Evolutionary conservation across 1,140 invertebrate genomes (phyloP), one percentile per base, ranked within the genome.

Genomic region (Pararge aegeria): DNA sequence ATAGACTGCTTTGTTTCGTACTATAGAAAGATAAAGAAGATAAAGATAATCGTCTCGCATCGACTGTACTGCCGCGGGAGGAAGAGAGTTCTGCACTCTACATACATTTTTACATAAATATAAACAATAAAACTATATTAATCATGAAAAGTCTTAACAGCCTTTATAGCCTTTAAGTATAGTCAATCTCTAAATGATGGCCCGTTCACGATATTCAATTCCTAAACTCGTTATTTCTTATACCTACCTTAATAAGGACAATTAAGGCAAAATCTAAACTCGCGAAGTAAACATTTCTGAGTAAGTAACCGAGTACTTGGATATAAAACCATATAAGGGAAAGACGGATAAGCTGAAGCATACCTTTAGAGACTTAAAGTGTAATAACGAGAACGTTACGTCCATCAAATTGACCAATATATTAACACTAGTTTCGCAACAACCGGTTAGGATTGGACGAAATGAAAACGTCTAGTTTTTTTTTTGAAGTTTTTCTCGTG

Each of bases 351-450:
- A 20, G 20, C 19, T 49, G 24, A 21, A 9, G 18, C 44, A 5
- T 46, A 21, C 44, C 44, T 6, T 46, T 12, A 46, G 12, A 46
- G 38, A 7, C 13, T 42, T 42, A 16, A 7, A 42, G 16, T n/a
- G 19, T 21, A 46, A 21, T 46, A 42, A 42, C 38, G 4, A 29
- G 21, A 49, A 49, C 29, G 27, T 52, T 37, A 19, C 15, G 29
- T 34, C n/a, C 15, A 37, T 52, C 29, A 34, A 52, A 34, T 30
- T 52, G 27, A 46, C 44, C 19, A 46, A 46, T 46, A 21, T 19
- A n/a, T 21, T 46, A n/a, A 16, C 16, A 20, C 6, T 2, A 2
- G 18, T 46, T 46, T 46, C 19, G 44, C 20, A 46, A 46, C 20
- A 20, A 46, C 18, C 18, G 18, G 44, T 46, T 21, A 5, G 1